Percentiles rank a stretch among this genome's conserved stretches.
phyloP scores from a whole-genome alignment of 2,888 invertebrate species.

The Rhagonycha fulva region DNA sequence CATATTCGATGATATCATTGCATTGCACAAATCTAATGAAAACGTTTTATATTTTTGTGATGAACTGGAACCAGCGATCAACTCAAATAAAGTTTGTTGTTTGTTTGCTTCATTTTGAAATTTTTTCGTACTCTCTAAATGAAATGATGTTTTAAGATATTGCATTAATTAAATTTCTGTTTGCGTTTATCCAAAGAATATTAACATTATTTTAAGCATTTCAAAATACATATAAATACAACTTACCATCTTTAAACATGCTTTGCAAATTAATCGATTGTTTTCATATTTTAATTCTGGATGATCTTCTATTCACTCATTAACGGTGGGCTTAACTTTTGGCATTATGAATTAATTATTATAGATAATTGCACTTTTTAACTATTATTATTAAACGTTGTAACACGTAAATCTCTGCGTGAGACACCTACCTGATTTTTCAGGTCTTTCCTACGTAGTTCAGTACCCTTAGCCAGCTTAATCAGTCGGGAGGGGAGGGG shows the following conservation, averaged over 20 bases:
- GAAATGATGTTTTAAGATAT: background rate
- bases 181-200: background rate
- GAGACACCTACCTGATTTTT: too few relatives aligned
- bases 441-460: too few relatives aligned
- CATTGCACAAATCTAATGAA: background rate
- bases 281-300: conserved; percentile 1
- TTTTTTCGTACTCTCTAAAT: background rate
- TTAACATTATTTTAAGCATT: background rate
- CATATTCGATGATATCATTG: background rate
- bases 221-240: background rate
- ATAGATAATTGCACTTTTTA: too few relatives aligned
- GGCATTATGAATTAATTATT: too few relatives aligned
- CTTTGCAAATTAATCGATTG: background rate
- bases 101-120: background rate
- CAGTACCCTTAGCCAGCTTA: too few relatives aligned
- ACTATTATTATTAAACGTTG: too few relatives aligned
- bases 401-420: too few relatives aligned
- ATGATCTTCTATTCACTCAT: background rate
- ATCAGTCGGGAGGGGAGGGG: too few relatives aligned
- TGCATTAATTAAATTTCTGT: too few relatives aligned
- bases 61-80: background rate
- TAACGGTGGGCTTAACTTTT: too few relatives aligned
- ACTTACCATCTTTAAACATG: background rate
- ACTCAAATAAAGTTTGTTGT: background rate
- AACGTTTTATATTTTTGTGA: background rate